Evolutionary conservation across 1,140 invertebrate species (phyloP), one percentile per base, ranked within the genome.

Genomic region (Bombus huntii): DNA sequence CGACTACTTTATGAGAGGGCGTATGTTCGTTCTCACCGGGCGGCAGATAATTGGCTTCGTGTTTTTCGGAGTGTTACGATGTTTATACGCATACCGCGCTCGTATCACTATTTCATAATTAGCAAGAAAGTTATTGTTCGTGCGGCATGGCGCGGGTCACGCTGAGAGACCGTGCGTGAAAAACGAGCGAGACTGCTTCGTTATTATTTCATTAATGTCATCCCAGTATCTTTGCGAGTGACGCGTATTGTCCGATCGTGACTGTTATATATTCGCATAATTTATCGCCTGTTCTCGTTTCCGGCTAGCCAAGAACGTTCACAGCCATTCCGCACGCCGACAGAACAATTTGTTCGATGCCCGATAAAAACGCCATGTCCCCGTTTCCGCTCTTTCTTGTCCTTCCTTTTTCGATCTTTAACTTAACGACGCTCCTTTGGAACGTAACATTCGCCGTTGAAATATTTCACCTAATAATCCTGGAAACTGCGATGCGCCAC

Each of bases 41-140:
- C 74, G 85, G 84, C 83, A 82, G 86, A 88, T 90, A 90, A 90
- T 90, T 90, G 89, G 86, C 89, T 90, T 90, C 86, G 88, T 92
- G 90, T 92, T 92, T 93, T 92, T 90, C 83, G 87, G 85, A 84
- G 85, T 87, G 86, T 91, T 88, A 86, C 86, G 77, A 90, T 92
- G 88, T 92, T 93, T 92, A 92, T 92, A 91, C 77, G 91, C 87
- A 74, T 75, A 53, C 59, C 34, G 39, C 18, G 79, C 80, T 90
- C 88, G 88, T 92, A 92, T 91, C 91, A 87, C 87, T 90, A 92
- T 92, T 92, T 91, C 87, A 92, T 92, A 92, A 92, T 93, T 93
- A 93, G 90, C 89, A 88, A 90, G 89, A 88, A 90, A 90, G 89
- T 90, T 90, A 90, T 90, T 86, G 83, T 90, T 65, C 70, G 31